Base-by-base conservation (phyloP, 1,140 invertebrate genomes). In the Lordiphosa mommai region DNA sequence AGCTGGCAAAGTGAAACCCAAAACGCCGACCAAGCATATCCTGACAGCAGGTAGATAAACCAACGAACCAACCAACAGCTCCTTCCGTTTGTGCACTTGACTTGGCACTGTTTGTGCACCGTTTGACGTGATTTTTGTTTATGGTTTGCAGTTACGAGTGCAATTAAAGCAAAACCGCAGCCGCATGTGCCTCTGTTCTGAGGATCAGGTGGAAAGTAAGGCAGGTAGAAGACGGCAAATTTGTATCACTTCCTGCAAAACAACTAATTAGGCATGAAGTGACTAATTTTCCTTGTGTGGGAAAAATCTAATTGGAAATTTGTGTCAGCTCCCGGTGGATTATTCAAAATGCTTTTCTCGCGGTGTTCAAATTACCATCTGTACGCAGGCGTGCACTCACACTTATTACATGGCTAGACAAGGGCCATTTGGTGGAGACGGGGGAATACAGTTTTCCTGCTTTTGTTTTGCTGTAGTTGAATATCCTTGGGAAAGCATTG, bases 291-390 rank as follows among this genome's bases (percentile, higher is more conserved):
- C 37, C n/a, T 43, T 13, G 43, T 76, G 72, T 80, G 76, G 71
- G 76, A 80, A 80, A 80, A 74, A 53, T 82, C 76, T 52, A 74
- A 82, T 80, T 82, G 76, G 76, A 82, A 80, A 67, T 40, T 43
- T 20, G 12, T 63, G 30, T 37, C 1, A 27, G 48, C 32, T 73
- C 59, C 51, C 58, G 64, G 46, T 60, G 64, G 59, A 69, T 74
- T 66, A 66, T 51, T 27, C 23, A n/a, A 34, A 30, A 34, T 56
- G 52, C 46, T 32, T 60, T 80, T 80, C 76, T 80, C 76, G 76
- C 76, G 76, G 76, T 80, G 71, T 82, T 80, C 76, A 67, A 74
- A 80, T 80, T 80, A 80, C 76, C 27, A 37, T 27, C 60, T 80
- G 74, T 56, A 53, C 57, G 14, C 74, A 74, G 52, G 74, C 74